phyloP scores from a whole-genome alignment of 2,888 invertebrate genomes.

The Mellilla xanthometata region DNA sequence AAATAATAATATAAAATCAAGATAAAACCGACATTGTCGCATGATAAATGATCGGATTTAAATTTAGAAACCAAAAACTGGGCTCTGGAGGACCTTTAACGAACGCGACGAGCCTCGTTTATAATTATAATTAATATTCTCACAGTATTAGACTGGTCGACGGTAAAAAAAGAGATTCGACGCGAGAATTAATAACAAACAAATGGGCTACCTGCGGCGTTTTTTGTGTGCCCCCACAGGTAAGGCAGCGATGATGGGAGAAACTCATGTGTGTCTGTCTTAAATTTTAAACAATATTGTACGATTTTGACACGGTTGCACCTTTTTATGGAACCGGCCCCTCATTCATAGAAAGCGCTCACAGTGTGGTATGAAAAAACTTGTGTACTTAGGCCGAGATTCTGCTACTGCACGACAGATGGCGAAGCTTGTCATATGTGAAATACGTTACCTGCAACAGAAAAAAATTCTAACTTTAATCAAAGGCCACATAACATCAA shows the following conservation, averaged over 20 bases:
- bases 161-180: constrained; percentile 73
- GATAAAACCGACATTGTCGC: constrained; percentile 78
- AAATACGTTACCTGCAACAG: constrained; percentile 43
- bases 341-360: constrained; percentile 69
- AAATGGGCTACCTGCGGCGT: constrained; percentile 82
- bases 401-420: constrained; percentile 65
- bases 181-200: constrained; percentile 83
- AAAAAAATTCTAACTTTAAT: constrained; percentile 29
- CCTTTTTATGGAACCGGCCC: constrained; percentile 63
- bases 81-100: constrained; percentile 65
- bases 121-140: constrained; percentile 83
- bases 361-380: constrained; percentile 53
- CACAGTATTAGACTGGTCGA: constrained; percentile 79
- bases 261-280: constrained; percentile 76
- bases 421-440: constrained; percentile 45
- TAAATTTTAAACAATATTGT: constrained; percentile 76
- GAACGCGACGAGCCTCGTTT: constrained; percentile 76
- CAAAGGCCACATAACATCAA: constrained; percentile 24
- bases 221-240: constrained; percentile 79
- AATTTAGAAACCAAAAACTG: constrained; percentile 72
- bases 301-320: constrained; percentile 76
- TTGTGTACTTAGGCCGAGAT: constrained; percentile 33
- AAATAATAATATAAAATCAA: constrained; percentile 58
- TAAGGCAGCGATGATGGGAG: constrained; percentile 74
- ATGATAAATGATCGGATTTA: constrained; percentile 80